These are phyloP conservation scores for Drosophila nigromelanica DNA, from an alignment of 1,140 invertebrate species.

Conservation along the genomic window DNA sequence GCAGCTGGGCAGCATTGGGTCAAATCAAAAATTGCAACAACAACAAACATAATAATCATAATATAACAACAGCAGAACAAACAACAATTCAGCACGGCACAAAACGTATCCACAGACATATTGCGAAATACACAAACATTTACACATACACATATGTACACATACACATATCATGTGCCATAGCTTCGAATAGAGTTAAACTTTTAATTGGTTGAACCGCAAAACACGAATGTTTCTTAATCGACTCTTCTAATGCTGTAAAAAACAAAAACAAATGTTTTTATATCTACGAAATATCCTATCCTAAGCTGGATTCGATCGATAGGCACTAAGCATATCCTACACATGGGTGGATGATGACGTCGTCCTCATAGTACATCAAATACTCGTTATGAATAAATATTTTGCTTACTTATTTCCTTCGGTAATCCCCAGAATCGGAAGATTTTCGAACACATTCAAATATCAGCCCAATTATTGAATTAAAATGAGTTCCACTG, in stretches of 20 bases:
- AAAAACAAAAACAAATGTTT: not conserved
- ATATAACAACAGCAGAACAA: not conserved
- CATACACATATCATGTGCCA: constrained; percentile 16
- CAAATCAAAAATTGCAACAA: not conserved
- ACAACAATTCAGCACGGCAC: not conserved
- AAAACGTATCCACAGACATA: not conserved
- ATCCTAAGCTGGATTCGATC: not conserved
- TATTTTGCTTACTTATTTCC: no score
- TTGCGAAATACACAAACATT: constrained; percentile 7
- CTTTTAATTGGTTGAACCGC: constrained; percentile 17
- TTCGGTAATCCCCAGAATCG: no score
- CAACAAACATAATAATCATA: not conserved
- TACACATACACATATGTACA: constrained; percentile 18
- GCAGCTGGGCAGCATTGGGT: no score
- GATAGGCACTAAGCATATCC: no score
- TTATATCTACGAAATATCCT: not conserved
- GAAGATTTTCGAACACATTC: no score
- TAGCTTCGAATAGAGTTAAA: constrained; percentile 8
- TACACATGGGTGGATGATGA: no score
- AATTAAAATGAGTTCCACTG: no score
- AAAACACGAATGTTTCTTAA: not conserved
- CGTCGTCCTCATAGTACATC: no score
- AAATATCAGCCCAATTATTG: no score
- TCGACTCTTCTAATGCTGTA: not conserved
- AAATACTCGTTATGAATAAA: no score